Base-by-base conservation (phyloP, 2,888 invertebrate species). In the Gymnocheta viridis region DNA sequence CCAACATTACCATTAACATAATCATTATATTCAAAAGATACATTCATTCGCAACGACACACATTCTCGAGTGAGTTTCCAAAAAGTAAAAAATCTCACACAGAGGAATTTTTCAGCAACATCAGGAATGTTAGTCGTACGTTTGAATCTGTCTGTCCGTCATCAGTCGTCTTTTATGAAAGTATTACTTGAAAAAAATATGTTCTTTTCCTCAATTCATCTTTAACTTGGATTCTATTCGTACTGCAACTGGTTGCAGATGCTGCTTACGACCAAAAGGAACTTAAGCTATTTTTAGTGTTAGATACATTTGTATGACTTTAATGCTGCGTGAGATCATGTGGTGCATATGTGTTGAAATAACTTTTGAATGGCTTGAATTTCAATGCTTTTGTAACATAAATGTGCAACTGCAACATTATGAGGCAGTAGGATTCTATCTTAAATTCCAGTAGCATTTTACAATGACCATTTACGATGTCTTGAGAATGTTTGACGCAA, bases 361-460 rank as follows among this genome's bases (percentile, higher is more conserved):
- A 64, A 4, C 70, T 72, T 64, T 35, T 29, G 54, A 66, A 60
- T 73, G 54, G 14, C 44, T 69, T 74, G 67, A 35, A 19, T 56
- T 32, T 73, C 60, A 73, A 81, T 60, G 73, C 60, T 32, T 51
- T 79, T 64, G 64, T 64, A 24, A 27, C 47, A 70, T 64, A 64
- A 44, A 44, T 54, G 70, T 79, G 62, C 78, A 64, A 62, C 54
- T 62, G 51, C 56, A 73, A 66, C 67, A 67, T 66, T 41, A 54
- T 29, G 54, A 41, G 38, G 27, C 62, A 54, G 38, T 22, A 67
- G 47, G 66, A 70, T 77, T 72, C 67, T 41, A 76, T 79, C 47
- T 81, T 84, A 77, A 84, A 84, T 84, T 81, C 84, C 84, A 84
- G 84, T 84, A 84, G 84, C 84, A 81, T 84, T 84, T 81, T 77